phyloP scores from a whole-genome alignment of 2,797 vertebrate species.

The Numenius phaeopus region DNA sequence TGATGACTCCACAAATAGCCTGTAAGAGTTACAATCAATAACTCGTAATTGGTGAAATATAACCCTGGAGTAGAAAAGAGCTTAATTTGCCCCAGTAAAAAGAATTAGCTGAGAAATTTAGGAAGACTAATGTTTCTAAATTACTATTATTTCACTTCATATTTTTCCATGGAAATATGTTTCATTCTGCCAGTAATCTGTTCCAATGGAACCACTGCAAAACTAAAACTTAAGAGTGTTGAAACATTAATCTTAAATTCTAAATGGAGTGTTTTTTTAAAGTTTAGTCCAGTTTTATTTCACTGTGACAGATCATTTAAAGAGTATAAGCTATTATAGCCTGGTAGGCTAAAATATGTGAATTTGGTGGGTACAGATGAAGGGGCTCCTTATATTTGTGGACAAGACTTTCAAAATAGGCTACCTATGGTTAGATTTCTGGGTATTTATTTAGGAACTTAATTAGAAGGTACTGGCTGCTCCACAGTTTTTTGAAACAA shows the following conservation, averaged over 20 bases:
- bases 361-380: not conserved
- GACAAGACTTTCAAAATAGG: not conserved
- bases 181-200: slow-evolving; percentile 3
- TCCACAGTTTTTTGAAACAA: not conserved
- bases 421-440: not conserved
- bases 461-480: not conserved
- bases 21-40: not conserved
- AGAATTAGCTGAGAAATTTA: not conserved
- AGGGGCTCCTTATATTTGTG: not conserved
- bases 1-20: not conserved
- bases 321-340: not conserved
- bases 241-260: slow-evolving; percentile 2
- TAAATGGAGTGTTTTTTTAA: not conserved
- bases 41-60: not conserved
- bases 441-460: not conserved
- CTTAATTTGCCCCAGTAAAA: not conserved
- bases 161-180: slow-evolving; percentile 23
- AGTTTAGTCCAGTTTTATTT: slow-evolving; percentile 26
- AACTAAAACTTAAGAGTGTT: not conserved
- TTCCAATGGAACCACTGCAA: not conserved
- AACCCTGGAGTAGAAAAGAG: not conserved
- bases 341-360: not conserved
- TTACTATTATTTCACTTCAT: not conserved
- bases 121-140: not conserved
- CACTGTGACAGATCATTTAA: slow-evolving; percentile 5